These are phyloP conservation scores for Pedionomus torquatus DNA, from an alignment of 2,113 vertebrate genomes.

Conservation along the genomic window DNA sequence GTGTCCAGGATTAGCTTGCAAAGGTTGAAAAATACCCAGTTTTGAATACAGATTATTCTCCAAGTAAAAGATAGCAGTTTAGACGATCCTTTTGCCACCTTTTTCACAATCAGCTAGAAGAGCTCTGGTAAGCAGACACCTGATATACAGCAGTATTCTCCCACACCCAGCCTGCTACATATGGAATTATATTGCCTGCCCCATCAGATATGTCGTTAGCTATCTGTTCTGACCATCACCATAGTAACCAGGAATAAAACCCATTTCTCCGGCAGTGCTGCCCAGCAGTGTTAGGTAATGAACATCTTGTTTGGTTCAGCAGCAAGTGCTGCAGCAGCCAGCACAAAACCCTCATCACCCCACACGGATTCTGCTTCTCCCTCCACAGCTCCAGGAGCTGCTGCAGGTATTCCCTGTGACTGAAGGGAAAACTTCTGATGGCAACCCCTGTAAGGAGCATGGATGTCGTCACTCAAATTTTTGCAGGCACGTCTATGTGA, in stretches of 20 bases:
- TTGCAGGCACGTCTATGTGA: neutral
- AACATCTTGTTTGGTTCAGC: neutral
- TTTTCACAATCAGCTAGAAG: neutral
- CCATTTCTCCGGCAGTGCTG: neutral
- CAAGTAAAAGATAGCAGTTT: neutral
- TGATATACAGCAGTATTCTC: neutral
- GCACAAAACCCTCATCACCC: neutral
- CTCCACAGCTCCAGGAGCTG: rapidly evolving
- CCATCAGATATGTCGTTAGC: neutral
- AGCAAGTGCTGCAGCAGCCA: neutral
- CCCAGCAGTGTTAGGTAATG: neutral
- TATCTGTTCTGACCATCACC: neutral
- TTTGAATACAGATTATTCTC: neutral
- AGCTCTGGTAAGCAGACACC: neutral
- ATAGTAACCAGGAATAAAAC: conserved; percentile 16
- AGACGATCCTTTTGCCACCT: neutral
- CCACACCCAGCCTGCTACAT: neutral
- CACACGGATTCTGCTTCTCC: neutral
- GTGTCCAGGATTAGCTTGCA: neutral
- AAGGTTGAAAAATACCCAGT: neutral
- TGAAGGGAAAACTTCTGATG: rapidly evolving
- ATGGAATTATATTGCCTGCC: neutral
- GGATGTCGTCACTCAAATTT: rapidly evolving
- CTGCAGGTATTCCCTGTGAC: rapidly evolving
- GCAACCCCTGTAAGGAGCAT: rapidly evolving